phyloP scores from a whole-genome alignment of 2,888 invertebrate species.

The Timandra comae region DNA sequence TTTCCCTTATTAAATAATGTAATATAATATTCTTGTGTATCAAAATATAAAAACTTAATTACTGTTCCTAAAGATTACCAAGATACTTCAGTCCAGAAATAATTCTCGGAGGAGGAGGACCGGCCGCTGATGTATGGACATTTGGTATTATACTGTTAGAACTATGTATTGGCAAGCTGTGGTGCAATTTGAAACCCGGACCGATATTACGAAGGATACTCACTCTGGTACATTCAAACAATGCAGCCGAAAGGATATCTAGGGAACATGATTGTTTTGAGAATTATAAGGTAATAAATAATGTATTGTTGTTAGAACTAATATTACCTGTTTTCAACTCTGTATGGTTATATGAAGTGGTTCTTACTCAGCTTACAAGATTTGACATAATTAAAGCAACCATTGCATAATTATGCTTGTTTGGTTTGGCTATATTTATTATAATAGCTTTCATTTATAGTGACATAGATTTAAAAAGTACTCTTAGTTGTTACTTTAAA shows the following conservation, averaged over 20 bases:
- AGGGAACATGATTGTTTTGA: conserved; percentile 85
- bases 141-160: conserved; percentile 93
- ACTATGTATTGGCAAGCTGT: conserved; percentile 82
- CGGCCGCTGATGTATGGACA: conserved; percentile 95
- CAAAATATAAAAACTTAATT: no score
- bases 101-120: conserved; percentile 81
- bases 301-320: neutral
- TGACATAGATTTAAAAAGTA: no score
- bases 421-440: no score
- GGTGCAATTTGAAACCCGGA: conserved; percentile 84
- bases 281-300: conserved; percentile 73
- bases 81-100: conserved; percentile 90
- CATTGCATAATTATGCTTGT: no score
- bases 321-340: neutral
- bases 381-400: no score
- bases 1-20: no score
- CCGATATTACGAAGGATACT: conserved; percentile 85
- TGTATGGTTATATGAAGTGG: no score
- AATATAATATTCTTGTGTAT: no score
- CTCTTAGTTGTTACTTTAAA: no score
- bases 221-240: conserved; percentile 79
- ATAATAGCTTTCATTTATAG: no score
- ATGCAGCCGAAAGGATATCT: conserved; percentile 81
- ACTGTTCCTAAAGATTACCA: conserved; percentile 80
- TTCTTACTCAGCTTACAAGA: no score